A percentile compares a stretch with the other conserved stretches of the same genome.
Evolutionary conservation across 2,888 invertebrate species (phyloP).

Genomic region (Platycheirus rosarum): DNA sequence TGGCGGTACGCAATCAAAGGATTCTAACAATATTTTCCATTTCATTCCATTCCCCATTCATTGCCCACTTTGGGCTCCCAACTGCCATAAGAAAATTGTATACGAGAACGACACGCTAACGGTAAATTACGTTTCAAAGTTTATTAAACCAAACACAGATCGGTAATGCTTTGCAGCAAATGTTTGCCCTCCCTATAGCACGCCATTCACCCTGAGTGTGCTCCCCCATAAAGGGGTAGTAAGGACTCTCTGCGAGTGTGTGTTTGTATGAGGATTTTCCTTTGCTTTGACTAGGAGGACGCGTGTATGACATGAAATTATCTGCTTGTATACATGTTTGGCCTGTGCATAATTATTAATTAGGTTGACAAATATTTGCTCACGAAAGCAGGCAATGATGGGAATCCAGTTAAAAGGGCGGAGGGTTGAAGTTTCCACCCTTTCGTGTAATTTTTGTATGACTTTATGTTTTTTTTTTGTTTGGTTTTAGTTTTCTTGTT

Average conservation of each 20-base stretch:
- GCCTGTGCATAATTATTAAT: slow-evolving; percentile 79
- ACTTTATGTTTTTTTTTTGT: slow-evolving; percentile 35
- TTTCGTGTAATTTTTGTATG: slow-evolving; percentile 64
- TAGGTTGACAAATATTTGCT: slow-evolving; percentile 79
- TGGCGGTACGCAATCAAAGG: slow-evolving; percentile 54
- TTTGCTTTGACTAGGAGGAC: slow-evolving; percentile 69
- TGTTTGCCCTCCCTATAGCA: slow-evolving; percentile 38
- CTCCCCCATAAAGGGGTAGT: slow-evolving; percentile 8
- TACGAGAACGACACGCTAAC: slow-evolving; percentile 38
- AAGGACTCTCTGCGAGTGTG: slow-evolving; percentile 2
- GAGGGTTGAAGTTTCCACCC: slow-evolving; percentile 38
- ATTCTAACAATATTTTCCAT: slow-evolving; percentile 58
- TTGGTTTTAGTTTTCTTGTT: slow-evolving; percentile 38
- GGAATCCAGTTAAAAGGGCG: slow-evolving; percentile 36
- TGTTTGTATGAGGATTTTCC: slow-evolving; percentile 9
- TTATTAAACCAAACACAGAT: slow-evolving; percentile 73
- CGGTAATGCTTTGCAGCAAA: slow-evolving; percentile 65
- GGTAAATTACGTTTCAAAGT: slow-evolving; percentile 67
- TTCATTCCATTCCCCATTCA: background rate
- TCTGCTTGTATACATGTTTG: slow-evolving; percentile 76
- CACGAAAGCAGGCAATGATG: slow-evolving; percentile 72
- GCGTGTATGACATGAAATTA: slow-evolving; percentile 72
- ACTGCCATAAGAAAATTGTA: slow-evolving; percentile 13
- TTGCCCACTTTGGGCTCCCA: background rate
- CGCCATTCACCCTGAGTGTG: background rate